Conservation (phyloP, 2,113 vertebrate species). For the Alaudala cheleensis region DNA sequence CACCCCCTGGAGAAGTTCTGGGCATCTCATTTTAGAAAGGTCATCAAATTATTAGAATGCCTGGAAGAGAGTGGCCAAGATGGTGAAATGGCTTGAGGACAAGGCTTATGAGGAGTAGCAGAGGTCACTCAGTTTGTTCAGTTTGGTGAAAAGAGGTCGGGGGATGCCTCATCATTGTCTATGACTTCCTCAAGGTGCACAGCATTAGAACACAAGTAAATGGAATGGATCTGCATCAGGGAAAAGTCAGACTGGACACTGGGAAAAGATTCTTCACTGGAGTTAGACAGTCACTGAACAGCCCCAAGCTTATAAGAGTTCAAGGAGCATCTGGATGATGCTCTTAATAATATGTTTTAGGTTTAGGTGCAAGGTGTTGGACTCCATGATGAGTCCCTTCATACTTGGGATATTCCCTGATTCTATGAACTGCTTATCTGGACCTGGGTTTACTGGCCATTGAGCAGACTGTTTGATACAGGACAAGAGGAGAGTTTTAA, state of each 20-base stretch:
- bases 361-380: neutral
- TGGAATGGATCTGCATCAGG: neutral
- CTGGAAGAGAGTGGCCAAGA: neutral
- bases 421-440: neutral
- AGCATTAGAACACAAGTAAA: neutral
- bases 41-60: neutral
- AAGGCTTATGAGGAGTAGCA: accelerated
- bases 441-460: neutral
- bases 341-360: neutral
- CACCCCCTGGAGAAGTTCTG: neutral
- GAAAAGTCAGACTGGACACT: neutral
- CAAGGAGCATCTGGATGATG: neutral
- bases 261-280: neutral
- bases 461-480: neutral
- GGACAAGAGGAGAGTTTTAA: neutral
- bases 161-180: too few species aligned
- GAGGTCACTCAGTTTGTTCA: neutral
- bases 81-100: neutral
- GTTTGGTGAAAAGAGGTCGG: neutral
- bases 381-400: accelerated
- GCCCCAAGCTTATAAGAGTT: neutral
- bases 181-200: neutral
- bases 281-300: neutral
- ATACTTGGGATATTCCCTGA: neutral
- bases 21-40: neutral